These are phyloP conservation scores for Atherinosoma microstoma DNA, from an alignment of 2,797 vertebrate genomes.

Conservation along the genomic window DNA sequence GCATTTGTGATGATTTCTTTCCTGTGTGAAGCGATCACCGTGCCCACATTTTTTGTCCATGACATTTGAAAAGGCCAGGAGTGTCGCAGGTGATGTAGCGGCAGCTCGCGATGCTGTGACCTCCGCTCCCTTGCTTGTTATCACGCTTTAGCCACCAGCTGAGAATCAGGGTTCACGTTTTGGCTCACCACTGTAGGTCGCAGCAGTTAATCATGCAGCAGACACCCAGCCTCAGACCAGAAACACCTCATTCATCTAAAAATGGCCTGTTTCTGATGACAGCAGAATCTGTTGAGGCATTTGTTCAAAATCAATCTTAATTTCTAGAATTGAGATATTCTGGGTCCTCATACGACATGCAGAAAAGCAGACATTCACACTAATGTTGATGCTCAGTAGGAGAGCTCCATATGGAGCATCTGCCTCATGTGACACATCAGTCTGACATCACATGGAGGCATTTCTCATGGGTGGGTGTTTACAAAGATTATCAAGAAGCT, in stretches of 20 bases:
- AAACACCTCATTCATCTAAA: background rate
- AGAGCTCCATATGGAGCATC: too few species aligned
- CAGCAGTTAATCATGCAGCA: background rate
- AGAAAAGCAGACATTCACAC: too few species aligned
- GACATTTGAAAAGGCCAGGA: conserved; percentile 7
- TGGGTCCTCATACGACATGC: too few species aligned
- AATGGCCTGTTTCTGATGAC: background rate
- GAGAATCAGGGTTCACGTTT: background rate
- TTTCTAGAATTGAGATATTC: too few species aligned
- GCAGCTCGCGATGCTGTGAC: background rate
- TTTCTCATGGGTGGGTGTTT: too few species aligned
- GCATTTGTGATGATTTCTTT: background rate
- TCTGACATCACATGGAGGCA: too few species aligned
- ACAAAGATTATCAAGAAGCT: too few species aligned
- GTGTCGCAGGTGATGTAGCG: background rate
- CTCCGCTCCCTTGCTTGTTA: conserved; percentile 15
- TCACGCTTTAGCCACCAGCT: background rate
- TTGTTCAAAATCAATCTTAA: too few species aligned
- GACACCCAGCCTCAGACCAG: background rate
- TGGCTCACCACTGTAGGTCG: background rate
- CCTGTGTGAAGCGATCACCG: background rate
- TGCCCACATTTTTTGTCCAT: background rate
- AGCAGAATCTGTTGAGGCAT: too few species aligned
- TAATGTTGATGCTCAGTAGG: too few species aligned
- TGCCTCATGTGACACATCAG: too few species aligned